Conservation (phyloP, 2,888 invertebrate species). For the Lithophane ornitopus region DNA sequence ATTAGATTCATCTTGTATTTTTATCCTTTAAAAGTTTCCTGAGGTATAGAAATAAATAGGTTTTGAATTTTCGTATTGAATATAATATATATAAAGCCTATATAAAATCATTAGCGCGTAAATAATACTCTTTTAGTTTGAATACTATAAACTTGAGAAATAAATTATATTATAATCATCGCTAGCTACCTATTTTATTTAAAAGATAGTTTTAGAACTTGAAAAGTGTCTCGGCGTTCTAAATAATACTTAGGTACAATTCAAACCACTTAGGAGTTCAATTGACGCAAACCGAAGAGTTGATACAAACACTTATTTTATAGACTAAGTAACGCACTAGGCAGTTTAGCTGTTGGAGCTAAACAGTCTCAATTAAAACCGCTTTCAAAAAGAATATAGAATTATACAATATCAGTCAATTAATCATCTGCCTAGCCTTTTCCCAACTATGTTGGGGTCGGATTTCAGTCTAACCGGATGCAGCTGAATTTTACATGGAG, state of each 20-base stretch:
- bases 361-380: neutral
- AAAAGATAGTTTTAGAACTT: constrained; percentile 25
- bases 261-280: constrained; percentile 47
- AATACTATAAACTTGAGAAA: constrained; percentile 18
- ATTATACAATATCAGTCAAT: neutral
- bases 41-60: no score
- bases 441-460: no score
- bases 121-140: neutral
- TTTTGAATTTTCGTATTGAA: no score
- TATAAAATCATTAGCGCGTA: neutral
- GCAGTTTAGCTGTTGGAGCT: neutral
- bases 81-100: neutral
- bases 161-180: constrained; percentile 2
- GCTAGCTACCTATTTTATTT: neutral
- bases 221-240: constrained; percentile 6
- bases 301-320: constrained; percentile 21
- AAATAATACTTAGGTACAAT: constrained; percentile 34
- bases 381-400: neutral
- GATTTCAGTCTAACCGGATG: no score
- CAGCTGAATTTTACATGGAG: no score
- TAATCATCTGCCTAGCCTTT: no score
- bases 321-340: constrained; percentile 41
- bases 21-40: no score
- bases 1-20: no score
- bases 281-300: constrained; percentile 17